Percentiles rank a stretch among this genome's conserved stretches.
Conservation (phyloP, 2,888 invertebrate species). For the Sinotaia quadrata region DNA sequence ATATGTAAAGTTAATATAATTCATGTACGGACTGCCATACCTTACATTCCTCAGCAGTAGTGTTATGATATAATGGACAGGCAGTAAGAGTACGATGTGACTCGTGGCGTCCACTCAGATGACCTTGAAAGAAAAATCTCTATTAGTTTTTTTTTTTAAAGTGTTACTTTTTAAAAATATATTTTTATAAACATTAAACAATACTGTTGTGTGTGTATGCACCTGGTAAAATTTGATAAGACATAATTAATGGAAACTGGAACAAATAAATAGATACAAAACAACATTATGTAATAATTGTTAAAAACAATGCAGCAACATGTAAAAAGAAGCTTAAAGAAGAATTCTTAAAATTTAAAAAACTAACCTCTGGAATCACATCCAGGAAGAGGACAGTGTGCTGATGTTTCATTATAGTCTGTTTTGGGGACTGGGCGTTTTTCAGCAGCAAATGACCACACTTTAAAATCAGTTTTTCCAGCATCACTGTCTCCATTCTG, state of each 20-base stretch:
- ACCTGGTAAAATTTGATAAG: too few relatives aligned
- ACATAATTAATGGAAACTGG: too few relatives aligned
- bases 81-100: slow-evolving; percentile 91
- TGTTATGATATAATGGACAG: slow-evolving; percentile 93
- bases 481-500: slow-evolving; percentile 34
- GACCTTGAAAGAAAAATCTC: slow-evolving; percentile 77
- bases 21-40: too few relatives aligned
- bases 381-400: slow-evolving; percentile 82
- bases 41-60: slow-evolving; percentile 81
- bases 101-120: slow-evolving; percentile 85
- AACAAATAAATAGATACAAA: too few relatives aligned
- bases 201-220: too few relatives aligned
- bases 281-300: too few relatives aligned
- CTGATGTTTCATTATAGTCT: slow-evolving; percentile 63
- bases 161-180: not conserved
- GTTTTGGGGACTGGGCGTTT: slow-evolving; percentile 59
- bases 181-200: too few relatives aligned
- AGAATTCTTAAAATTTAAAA: too few relatives aligned
- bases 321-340: too few relatives aligned
- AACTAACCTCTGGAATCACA: slow-evolving; percentile 83
- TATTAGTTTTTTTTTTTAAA: too few relatives aligned
- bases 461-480: slow-evolving; percentile 31
- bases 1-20: too few relatives aligned
- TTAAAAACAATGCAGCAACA: too few relatives aligned
- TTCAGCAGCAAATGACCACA: slow-evolving; percentile 46